phyloP scores from a whole-genome alignment of 2,797 vertebrate genomes.

The Sebastes ruberrimus region DNA sequence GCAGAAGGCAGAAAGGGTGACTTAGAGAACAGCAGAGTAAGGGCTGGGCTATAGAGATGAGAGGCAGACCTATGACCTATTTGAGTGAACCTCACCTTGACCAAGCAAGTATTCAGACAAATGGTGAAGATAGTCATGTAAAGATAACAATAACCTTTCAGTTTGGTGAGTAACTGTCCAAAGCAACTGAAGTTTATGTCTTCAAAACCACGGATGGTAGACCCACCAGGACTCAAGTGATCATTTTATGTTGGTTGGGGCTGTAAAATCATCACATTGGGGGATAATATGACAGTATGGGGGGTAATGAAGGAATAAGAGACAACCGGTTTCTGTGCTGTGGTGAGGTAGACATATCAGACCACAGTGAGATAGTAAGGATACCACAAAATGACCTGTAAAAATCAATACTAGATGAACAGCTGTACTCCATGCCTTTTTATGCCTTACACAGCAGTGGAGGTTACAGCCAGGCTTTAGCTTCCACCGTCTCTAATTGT shows the following conservation, averaged over 20 bases:
- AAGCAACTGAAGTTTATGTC: not conserved
- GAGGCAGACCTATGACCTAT: conserved; percentile 5
- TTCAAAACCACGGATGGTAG: not conserved
- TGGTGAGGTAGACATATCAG: not conserved
- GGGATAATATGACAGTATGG: not conserved
- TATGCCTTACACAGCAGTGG: not conserved
- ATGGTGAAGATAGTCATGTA: not conserved
- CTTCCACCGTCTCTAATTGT: not conserved
- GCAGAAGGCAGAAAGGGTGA: conserved; percentile 36
- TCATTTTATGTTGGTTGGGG: not conserved
- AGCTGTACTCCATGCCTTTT: conserved; percentile 1
- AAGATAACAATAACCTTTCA: not conserved
- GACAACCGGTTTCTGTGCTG: not conserved
- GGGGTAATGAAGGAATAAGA: conserved; percentile 1
- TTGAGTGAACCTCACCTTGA: conserved; percentile 4
- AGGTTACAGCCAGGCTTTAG: not conserved
- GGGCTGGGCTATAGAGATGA: conserved; percentile 20
- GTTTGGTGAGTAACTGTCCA: not conserved
- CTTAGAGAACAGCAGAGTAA: conserved; percentile 33
- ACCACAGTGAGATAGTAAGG: not conserved
- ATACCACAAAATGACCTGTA: not conserved
- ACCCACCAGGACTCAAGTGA: not conserved
- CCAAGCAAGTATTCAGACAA: not conserved
- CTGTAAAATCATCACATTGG: conserved; percentile 1
- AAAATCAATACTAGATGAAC: conserved; percentile 13